Percentiles rank a stretch among this genome's conserved stretches.
These are phyloP conservation scores for Cepaea nemoralis DNA, from an alignment of 1,140 invertebrate species.

Conservation along the genomic window DNA sequence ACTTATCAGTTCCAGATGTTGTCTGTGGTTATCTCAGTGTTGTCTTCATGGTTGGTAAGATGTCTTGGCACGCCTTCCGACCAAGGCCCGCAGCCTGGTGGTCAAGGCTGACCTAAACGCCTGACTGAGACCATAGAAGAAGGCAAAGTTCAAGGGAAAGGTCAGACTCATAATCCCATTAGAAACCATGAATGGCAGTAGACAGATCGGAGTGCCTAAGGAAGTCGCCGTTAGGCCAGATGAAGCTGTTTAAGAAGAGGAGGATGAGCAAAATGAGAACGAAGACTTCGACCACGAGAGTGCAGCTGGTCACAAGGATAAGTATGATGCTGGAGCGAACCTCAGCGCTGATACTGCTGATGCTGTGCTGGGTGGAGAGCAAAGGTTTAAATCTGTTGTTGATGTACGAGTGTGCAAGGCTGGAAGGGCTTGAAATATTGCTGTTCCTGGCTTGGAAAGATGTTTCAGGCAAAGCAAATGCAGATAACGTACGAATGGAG, in stretches of 20 bases:
- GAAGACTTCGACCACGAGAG: slow-evolving; percentile 14
- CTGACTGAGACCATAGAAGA: slow-evolving; percentile 27
- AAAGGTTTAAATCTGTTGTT: background rate
- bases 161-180: background rate
- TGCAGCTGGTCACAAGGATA: slow-evolving; percentile 14
- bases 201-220: background rate
- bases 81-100: background rate
- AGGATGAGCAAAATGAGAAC: background rate
- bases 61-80: background rate
- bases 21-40: too few species aligned
- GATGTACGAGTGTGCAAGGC: background rate
- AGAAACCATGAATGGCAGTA: background rate
- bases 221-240: background rate
- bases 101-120: background rate
- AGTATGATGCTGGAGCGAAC: slow-evolving; percentile 12
- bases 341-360: background rate
- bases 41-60: too few species aligned
- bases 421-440: background rate
- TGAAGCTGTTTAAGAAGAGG: background rate
- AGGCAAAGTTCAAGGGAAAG: slow-evolving; percentile 22
- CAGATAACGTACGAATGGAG: background rate
- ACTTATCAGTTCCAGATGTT: too few species aligned
- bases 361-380: too few species aligned
- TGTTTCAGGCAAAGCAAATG: background rate
- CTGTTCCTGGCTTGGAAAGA: background rate